Percentiles rank a stretch among this genome's conserved stretches.
Evolutionary conservation across 2,113 vertebrate species (phyloP).

Genomic region (Passer domesticus): DNA sequence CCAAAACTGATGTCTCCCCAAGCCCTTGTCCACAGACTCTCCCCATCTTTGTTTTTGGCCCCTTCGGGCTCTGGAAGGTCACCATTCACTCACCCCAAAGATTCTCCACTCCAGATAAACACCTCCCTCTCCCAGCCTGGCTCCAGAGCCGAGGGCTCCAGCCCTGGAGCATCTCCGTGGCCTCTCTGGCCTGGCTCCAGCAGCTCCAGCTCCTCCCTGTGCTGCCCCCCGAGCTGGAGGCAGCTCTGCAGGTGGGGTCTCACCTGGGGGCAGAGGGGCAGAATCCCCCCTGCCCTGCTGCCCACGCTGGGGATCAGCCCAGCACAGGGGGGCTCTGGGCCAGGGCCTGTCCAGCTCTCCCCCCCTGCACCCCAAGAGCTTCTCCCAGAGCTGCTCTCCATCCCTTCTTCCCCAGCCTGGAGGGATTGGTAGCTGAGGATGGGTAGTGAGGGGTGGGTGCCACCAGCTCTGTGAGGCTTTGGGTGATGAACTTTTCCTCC

Average conservation of each 20-base stretch:
- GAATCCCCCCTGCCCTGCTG: not conserved
- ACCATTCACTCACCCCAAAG: not conserved
- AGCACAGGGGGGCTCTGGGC: not conserved
- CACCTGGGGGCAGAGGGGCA: not conserved
- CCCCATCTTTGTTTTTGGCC: no score
- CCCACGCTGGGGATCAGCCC: not conserved
- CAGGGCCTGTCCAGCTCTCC: not conserved
- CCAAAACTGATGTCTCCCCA: not conserved
- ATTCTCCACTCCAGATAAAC: rapidly evolving
- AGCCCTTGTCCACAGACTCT: no score
- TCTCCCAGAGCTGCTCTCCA: not conserved
- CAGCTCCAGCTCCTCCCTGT: not conserved
- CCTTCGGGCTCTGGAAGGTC: not conserved
- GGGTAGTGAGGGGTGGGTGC: not conserved
- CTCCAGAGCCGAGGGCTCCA: not conserved
- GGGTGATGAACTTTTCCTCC: not conserved
- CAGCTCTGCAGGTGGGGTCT: not conserved
- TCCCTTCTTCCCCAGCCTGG: not conserved
- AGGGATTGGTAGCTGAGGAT: not conserved
- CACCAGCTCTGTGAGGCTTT: not conserved
- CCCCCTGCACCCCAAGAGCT: not conserved
- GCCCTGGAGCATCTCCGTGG: not conserved
- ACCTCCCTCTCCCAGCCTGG: rapidly evolving
- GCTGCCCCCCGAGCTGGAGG: not conserved
- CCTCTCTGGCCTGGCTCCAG: not conserved